Percentiles rank a stretch among this genome's conserved stretches.
Conservation (phyloP, 2,113 vertebrate species). For the Pangasianodon hypophthalmus region DNA sequence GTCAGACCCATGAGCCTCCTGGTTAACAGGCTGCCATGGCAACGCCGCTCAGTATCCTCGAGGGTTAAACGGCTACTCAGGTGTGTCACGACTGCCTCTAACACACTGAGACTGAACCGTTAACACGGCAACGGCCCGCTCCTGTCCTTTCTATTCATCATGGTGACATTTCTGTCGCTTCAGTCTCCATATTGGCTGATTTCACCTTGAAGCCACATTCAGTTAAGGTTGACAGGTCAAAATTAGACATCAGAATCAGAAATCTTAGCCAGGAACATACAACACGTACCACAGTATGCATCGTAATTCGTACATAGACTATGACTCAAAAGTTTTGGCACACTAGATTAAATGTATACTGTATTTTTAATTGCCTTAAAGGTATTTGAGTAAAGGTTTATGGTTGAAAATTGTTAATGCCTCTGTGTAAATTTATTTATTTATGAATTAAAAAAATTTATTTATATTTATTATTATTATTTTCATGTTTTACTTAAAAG, state of each 20-base stretch:
- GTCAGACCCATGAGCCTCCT: constrained; percentile 49
- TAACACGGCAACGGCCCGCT: neutral
- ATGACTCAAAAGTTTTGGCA: neutral
- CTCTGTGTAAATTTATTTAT: neutral
- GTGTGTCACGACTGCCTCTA: constrained; percentile 38
- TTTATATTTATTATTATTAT: neutral
- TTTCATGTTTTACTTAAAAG: neutral
- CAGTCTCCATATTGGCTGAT: neutral
- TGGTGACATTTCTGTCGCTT: neutral
- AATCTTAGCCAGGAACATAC: too few species aligned
- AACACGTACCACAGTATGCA: neutral
- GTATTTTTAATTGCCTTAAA: neutral
- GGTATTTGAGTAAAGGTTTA: neutral
- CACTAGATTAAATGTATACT: neutral
- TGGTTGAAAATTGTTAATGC: neutral
- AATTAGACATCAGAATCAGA: neutral
- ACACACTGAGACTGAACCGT: constrained; percentile 12
- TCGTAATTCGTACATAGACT: neutral
- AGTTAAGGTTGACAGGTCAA: neutral
- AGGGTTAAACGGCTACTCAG: constrained; percentile 50
- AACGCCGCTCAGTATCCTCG: constrained; percentile 41
- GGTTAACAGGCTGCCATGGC: constrained; percentile 54
- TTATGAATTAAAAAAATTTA: neutral
- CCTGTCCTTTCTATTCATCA: neutral
- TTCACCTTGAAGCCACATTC: neutral